phyloP scores from a whole-genome alignment of 1,140 invertebrate species.

The Tetramorium parvispinum region DNA sequence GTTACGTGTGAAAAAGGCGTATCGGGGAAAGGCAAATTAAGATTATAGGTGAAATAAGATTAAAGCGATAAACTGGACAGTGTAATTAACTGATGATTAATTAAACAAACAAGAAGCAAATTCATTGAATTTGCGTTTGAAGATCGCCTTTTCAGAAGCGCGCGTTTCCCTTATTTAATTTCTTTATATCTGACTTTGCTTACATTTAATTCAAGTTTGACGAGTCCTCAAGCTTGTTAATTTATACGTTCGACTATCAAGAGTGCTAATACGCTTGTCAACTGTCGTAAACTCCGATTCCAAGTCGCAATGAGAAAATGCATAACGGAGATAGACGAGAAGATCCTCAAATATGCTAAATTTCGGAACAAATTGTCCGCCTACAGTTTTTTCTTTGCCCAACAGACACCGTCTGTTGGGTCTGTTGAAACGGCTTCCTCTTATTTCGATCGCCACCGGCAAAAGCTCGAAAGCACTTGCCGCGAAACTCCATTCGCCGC shows the following conservation, averaged over 20 bases:
- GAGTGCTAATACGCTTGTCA: not conserved
- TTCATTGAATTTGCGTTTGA: not conserved
- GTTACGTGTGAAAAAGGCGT: not conserved
- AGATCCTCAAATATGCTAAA: not conserved
- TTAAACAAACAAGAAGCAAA: not conserved
- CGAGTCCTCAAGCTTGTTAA: not conserved
- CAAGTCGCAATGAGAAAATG: not conserved
- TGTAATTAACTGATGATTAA: not conserved
- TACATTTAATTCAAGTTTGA: not conserved
- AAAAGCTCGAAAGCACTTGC: slow-evolving; percentile 46
- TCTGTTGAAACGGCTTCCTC: slow-evolving; percentile 30
- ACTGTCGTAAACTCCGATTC: not conserved
- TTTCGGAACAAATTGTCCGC: not conserved
- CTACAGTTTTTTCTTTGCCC: not conserved
- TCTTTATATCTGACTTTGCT: not conserved
- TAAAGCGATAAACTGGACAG: not conserved
- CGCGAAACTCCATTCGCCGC: slow-evolving; percentile 14
- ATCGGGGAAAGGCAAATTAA: not conserved
- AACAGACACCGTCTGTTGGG: not conserved
- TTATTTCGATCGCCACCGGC: slow-evolving; percentile 41
- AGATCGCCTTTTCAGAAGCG: not conserved
- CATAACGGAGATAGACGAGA: not conserved
- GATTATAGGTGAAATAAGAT: not conserved
- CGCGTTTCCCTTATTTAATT: not conserved
- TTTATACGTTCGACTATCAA: not conserved